phyloP scores from a whole-genome alignment of 2,113 vertebrate genomes.

The Hydrolagus affinis region DNA sequence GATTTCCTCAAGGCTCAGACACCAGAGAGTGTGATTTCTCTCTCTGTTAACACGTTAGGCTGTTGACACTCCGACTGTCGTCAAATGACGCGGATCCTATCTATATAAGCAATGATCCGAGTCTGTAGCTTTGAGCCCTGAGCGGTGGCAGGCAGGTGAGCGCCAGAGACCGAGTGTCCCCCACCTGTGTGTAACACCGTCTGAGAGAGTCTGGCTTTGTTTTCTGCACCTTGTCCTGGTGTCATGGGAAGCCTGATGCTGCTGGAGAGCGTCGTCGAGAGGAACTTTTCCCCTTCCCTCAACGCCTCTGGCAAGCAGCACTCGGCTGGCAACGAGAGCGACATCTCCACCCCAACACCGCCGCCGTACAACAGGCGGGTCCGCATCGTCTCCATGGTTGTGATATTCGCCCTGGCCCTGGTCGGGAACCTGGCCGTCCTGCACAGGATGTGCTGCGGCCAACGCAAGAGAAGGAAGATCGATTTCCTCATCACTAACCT shows the following conservation, averaged over 20 bases:
- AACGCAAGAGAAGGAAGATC: constrained; percentile 43
- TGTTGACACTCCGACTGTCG: background rate
- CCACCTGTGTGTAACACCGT: too few species aligned
- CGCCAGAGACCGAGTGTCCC: too few species aligned
- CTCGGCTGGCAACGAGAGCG: background rate
- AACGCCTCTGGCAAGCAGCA: background rate
- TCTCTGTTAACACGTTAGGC: background rate
- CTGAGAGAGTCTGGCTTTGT: too few species aligned
- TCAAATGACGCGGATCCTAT: background rate
- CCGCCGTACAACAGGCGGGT: constrained; percentile 32
- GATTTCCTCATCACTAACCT: constrained; percentile 54
- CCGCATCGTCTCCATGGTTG: constrained; percentile 37
- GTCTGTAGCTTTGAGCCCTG: background rate
- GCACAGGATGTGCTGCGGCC: constrained; percentile 41
- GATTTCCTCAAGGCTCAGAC: background rate
- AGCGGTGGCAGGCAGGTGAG: too few species aligned
- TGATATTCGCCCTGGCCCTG: constrained; percentile 43
- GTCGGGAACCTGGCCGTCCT: constrained; percentile 48
- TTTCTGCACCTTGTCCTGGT: background rate
- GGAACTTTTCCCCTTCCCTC: background rate
- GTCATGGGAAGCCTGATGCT: background rate
- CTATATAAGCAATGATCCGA: background rate
- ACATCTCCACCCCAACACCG: background rate
- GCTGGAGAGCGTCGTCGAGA: background rate
- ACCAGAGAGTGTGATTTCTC: background rate